A percentile compares a stretch with the other conserved stretches of the same genome.
Evolutionary conservation across 2,888 invertebrate species (phyloP).

Genomic region (Napeogenes sylphis): DNA sequence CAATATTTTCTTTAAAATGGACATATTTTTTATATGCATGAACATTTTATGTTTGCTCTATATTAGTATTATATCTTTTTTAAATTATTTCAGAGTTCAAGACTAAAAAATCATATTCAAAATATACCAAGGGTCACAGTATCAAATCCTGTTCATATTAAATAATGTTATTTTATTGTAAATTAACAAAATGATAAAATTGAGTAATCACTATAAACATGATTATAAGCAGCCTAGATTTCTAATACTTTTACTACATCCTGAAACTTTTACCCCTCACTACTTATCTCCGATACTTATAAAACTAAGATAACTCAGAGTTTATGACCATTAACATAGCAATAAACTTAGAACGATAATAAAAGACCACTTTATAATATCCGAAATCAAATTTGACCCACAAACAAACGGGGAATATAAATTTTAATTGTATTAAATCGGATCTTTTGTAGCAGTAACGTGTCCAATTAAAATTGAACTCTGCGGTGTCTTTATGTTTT

Average conservation of each 20-base stretch:
- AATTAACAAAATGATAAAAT: no score
- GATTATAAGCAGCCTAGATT: not conserved
- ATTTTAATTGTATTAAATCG: slow-evolving; percentile 70
- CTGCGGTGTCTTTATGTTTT: slow-evolving; percentile 16
- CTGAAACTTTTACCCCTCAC: not conserved
- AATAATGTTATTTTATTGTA: no score
- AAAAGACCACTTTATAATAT: slow-evolving; percentile 63
- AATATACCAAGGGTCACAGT: no score
- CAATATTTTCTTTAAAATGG: no score
- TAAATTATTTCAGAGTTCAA: no score
- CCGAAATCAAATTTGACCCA: slow-evolving; percentile 61
- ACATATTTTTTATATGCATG: no score
- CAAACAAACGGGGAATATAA: slow-evolving; percentile 63
- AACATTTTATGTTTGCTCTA: no score
- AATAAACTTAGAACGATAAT: slow-evolving; percentile 58
- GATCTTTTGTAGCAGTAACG: slow-evolving; percentile 45
- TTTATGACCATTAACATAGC: slow-evolving; percentile 48
- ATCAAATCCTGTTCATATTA: no score
- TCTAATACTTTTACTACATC: not conserved
- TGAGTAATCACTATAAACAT: not conserved
- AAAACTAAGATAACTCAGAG: slow-evolving; percentile 43
- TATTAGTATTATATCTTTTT: no score
- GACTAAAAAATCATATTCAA: no score
- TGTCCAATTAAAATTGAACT: slow-evolving; percentile 42
- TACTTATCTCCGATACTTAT: slow-evolving; percentile 24